Evolutionary conservation across 2,888 invertebrate genomes (phyloP), one percentile per base, ranked within the genome.

Genomic region (Leucania comma): DNA sequence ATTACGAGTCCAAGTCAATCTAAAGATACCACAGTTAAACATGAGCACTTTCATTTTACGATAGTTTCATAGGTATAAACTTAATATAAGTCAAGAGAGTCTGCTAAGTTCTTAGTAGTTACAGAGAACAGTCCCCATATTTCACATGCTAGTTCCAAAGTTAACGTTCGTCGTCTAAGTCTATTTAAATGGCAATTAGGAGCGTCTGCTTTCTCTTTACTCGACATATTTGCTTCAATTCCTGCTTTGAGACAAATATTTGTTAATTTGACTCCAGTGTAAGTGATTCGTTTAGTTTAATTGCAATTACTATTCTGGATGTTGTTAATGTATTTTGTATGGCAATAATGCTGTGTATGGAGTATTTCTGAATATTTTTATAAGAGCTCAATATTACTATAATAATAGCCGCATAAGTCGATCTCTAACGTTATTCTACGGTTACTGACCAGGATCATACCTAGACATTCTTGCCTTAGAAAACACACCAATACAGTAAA

Each of bases 121-220:
- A 60, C 60, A 57, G 51, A 9, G 48, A 57, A 79, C 29, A 17
- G 29, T 51, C 12, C 1, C n/a, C 59, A 56, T 53, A 64, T 64
- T 79, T 64, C 61, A 64, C 26, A 58, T 68, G 56, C 51, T 46
- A 62, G 75, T 79, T 77, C 48, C 12, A 14, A 68, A 60, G 63
- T 64, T 29, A 53, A 57, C 42, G 60, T 35, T 68, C 6, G 38
- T 24, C 53, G 29, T 61, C 53, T 61, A 57, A 54, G 68, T 77
- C 42, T 61, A 74, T 79, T 68, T 68, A 60, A 68, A 75, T 57
- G 26, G 60, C 75, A 74, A 77, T 75, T 72, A 78, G 61, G 26
- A 53, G 9, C 51, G 46, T 62, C 24, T 50, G 53, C 35, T 35
- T 61, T 53, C 64, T 6, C 46, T 59, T 50, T 54, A 14, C 46